Evolutionary conservation across 92 coral and sea anemone genomes (phyloP), one percentile per base, ranked within the genome.

Genomic region (Epizoanthus stellaris): DNA sequence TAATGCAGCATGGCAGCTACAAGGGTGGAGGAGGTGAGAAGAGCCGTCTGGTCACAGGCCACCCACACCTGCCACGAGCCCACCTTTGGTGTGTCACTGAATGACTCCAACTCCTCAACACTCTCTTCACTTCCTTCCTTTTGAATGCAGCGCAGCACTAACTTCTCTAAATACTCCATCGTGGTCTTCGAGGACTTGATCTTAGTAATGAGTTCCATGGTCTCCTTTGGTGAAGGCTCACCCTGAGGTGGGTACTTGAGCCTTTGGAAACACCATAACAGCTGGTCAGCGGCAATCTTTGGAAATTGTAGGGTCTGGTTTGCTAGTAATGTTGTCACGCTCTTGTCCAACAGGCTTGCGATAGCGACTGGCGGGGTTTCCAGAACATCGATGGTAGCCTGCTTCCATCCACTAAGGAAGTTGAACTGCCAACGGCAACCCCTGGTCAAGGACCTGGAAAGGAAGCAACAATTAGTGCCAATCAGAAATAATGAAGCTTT

Each of bases 91-190:
- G n/a, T 57, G 52, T 67, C 84, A 16, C 3, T 6, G 6, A 60
- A 60, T 16, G 19, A 16, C 19, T 60, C 66, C 6, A 16, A 20
- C n/a, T 21, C 15, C 16, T 68, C 47, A 17, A 34, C 61, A 16
- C 52, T 34, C 34, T 82, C 21, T 12, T 39, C 61, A 64, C 56
- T 76, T 4, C 10, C 83, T 13, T 87, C 80, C 42, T 57, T 88
- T 34, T 70, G 62, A 16, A 95, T 71, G 93, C 97, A 95, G 69
- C 80, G 87, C 13, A 84, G 69, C 10, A 90, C 86, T 14, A 87
- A 65, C 47, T 76, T 61, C 67, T 75, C 87, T 70, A 92, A 90
- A 53, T 88, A 81, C 54, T 89, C 89, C 81, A 95, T 71, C 45
- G 85, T 77, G n/a, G 66, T 9, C 34, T 34, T 54, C 13, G 75